Evolutionary conservation across 2,797 vertebrate genomes (phyloP), one percentile per base, ranked within the genome.

Genomic region (Columba guinea): DNA sequence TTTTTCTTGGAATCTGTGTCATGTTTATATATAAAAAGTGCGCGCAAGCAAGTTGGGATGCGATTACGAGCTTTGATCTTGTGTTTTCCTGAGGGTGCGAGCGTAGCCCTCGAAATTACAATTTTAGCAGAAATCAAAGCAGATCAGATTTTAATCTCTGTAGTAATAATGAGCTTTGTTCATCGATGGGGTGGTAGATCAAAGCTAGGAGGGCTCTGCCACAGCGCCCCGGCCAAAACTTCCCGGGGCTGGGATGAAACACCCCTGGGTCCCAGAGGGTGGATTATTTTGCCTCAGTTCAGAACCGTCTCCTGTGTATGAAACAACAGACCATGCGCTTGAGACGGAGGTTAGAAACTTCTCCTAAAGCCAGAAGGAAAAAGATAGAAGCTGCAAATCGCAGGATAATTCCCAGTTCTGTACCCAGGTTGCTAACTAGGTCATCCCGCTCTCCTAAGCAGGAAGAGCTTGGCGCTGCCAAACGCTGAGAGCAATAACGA

Each of bases 101-200:
- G 76, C 64, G 84, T 74, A 96, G 94, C 82, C 91, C 89, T 83
- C 85, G 5, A 94, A 91, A 86, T 93, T 55, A 92, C 80, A 85
- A 85, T 55, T 69, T 71, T 86, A 96, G 87, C 89, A 89, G 62
- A 65, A 96, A 94, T 96, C 96, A 96, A 95, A 96, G 94, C 76
- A 65, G 84, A 90, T 94, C 86, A 75, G 94, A 94, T 94, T 87
- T 90, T 95, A 96, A 95, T 95, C 94, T 97, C 90, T 56, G 70
- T 89, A 83, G 89, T 82, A 92, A 95, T 74, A 83, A 93, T 34
- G 32, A 59, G 75, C 92, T 96, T 93, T 94, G 89, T 94, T 93
- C 90, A 48, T 89, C 8, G 18, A 71, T 60, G 34, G 34, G 87
- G 76, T 64, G 5, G 3, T 0, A 89, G 90, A 94, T 95, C 94